Conservation (phyloP, 2,888 invertebrate genomes). For the Synanthedon tipuliformis region DNA sequence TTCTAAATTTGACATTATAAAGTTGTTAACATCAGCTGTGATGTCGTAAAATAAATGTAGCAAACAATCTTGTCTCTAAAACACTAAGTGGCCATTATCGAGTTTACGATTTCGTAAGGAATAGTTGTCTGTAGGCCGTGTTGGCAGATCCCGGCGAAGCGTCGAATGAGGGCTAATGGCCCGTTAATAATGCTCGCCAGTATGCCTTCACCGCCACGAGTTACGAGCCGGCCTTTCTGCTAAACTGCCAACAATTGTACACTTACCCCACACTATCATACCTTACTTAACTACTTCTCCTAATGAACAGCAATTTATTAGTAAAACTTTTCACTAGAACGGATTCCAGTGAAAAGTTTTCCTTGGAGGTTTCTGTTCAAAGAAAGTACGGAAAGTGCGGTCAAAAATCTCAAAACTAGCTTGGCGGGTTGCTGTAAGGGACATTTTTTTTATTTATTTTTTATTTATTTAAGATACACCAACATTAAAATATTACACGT, state of each 20-base stretch:
- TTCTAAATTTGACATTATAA: too few species aligned
- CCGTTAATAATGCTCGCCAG: constrained; percentile 57
- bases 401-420: too few species aligned
- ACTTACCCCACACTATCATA: constrained; percentile 6
- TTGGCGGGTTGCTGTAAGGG: too few species aligned
- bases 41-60: too few species aligned
- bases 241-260: constrained; percentile 46
- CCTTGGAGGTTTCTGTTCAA: too few species aligned
- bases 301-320: background rate
- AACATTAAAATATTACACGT: too few species aligned
- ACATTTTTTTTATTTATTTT: too few species aligned
- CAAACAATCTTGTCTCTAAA: background rate
- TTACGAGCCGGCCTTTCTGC: constrained; percentile 47
- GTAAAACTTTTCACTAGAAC: too few species aligned
- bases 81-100: constrained; percentile 11
- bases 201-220: constrained; percentile 35
- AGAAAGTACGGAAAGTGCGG: too few species aligned
- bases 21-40: too few species aligned
- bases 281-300: background rate
- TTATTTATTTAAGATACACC: too few species aligned
- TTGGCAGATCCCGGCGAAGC: constrained; percentile 27
- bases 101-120: constrained; percentile 14
- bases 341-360: too few species aligned
- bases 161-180: constrained; percentile 54
- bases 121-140: background rate